Base-by-base conservation (phyloP, 2,888 invertebrate species). In the Neuroscelio doddi region DNA sequence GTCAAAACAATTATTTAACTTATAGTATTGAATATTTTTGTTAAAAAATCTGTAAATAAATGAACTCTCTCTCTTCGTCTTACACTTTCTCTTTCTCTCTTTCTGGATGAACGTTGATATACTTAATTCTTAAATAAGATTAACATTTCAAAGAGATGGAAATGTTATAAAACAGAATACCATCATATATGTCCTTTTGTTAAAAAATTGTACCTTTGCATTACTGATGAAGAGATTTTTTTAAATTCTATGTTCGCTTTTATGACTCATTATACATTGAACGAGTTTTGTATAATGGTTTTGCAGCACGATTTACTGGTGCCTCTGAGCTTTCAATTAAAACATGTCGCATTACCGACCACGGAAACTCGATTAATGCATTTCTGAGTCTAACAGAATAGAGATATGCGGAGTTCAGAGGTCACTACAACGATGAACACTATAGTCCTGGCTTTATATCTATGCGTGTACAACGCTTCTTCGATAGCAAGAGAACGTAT, bases 341-440 rank as follows among this genome's bases (percentile, higher is more conserved):
- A 64, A 56, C 63, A 50, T 56, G 63, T 63, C 56, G 42, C 51
- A 57, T 56, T 64, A 49, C 42, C 49, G 52, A 39, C 47, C 47
- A 41, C 36, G 38, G 32, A 26, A 57, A 57, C 57, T 44, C 53
- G 52, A 64, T 64, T 64, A 64, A 57, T 49, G 57, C 44, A 49
- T 64, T 64, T 57, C 57, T 32, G 46, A 55, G 49, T 29, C 38
- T 44, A 26, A 32, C 49, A 32, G 42, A 64, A 57, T 34, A 21
- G 17, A 39, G 51, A 46, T 47, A 9, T 16, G 27, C 26, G 21
- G 38, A 47, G 63, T 46, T 55, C 51, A 51, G 16, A 56, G 63
- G 63, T 56, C 63, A 63, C 56, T 51, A 17, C 16, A 41, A 39
- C 50, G 49, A 50, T 56, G 41, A 51, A 45, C 39, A 30, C 17